Base-by-base conservation (phyloP, 2,888 invertebrate genomes). In the Temnothorax ravouxi region DNA sequence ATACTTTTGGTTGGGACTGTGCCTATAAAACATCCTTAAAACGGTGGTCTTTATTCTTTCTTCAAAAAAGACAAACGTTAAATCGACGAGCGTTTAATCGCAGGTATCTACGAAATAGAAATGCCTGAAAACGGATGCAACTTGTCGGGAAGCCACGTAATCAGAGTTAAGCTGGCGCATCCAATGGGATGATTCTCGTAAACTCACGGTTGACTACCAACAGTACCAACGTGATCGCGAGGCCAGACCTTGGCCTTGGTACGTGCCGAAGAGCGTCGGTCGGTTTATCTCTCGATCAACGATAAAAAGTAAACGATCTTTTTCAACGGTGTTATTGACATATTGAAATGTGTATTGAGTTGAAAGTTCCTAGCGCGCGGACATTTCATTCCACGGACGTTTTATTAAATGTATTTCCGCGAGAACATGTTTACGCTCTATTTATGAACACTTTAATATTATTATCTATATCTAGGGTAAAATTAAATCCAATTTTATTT, bases 231-330 rank as follows among this genome's bases (percentile, higher is more conserved):
- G 25, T 67, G n/a, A 29, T n/a, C 34, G n/a, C 82, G 79, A 84
- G 69, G 62, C 50, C 69, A 67, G 74, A 83, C 86, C 88, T 86
- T 88, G 88, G 79, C 77, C 83, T 86, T 66, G 83, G 25, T 25
- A 21, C 66, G n/a, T 25, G 9, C 25, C n/a, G 21, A 79, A 83
- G 34, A 44, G 34, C 13, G 18, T 47, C 56, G 29, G 41, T 25
- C 34, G 21, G 13, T 38, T 34, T 54, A 62, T 59, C 38, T 18
- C 38, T 34, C n/a, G 18, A 66, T 47, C 66, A 13, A 38, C 38
- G 59, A 79, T 83, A 83, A 66, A 47, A 54, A 66, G 34, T 13
- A 41, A 56, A 64, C 34, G 41, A 13, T 34, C 44, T 61, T 64
- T 75, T 75, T 41, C 4, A 41, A 13, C n/a, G 62, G 61, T 44